Base-by-base conservation (phyloP, 2,113 vertebrate genomes). In the Periophthalmus modestus region DNA sequence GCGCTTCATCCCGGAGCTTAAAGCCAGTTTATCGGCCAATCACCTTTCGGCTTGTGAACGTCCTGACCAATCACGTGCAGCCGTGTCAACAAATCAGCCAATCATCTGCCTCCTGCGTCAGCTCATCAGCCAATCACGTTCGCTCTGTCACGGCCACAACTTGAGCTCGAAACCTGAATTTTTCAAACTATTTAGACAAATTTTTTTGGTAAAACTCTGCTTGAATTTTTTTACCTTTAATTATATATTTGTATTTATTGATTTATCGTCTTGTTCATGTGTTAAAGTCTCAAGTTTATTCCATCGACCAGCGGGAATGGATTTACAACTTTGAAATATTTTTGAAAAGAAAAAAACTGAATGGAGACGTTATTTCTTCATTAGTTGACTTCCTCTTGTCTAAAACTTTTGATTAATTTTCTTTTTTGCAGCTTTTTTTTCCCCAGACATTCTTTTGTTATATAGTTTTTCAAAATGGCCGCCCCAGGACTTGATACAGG, bases 401-500 rank as follows among this genome's bases (percentile, higher is more conserved):
- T 55, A 55, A 10, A 55, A n/a, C 19, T 7, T 55, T 55, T 55
- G 19, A 55, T 21, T 18, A 7, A 7, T 18, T 6, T 1, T 16
- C 19, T 18, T 18, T 43, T 52, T n/a, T n/a, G n/a, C 18, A 18
- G 16, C 18, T 1, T n/a, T 0, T 4, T 18, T 52, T 52, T 52
- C 36, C 10, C 10, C 39, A 2, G 39, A 43, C 7, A 6, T 28
- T 28, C 2, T 3, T 19, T 19, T 18, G 33, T n/a, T n/a, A n/a
- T 2, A 28, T 46, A 14, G 10, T n/a, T 18, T 67, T 48, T 13
- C 61, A 24, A 48, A 2, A 91, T 91, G 90, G 85, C 89, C 0
- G 87, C 86, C 0, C n/a, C 74, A 87, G 2, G 83, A 90, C 1
- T 78, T 85, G 71, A 85, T 91, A 67, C 71, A 66, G 10, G 75